Conservation (phyloP, 2,113 vertebrate genomes). For the Ondatra zibethicus region DNA sequence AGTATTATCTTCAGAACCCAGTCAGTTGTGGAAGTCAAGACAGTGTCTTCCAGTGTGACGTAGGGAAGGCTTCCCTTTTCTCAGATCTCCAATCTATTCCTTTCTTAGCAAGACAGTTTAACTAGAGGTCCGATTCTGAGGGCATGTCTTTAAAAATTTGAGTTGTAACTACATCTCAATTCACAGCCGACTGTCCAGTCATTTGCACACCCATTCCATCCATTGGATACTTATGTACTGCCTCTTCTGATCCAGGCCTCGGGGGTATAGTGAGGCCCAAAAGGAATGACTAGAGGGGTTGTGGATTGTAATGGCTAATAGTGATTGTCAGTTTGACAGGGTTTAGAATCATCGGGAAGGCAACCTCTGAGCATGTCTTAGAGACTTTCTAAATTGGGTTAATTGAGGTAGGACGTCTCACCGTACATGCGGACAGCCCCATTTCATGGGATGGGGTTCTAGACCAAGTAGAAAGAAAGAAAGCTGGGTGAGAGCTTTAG, state of each 20-base stretch:
- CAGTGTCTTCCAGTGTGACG: slow-evolving; percentile 72
- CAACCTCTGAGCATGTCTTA: background rate
- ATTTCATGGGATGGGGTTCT: background rate
- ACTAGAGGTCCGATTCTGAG: background rate
- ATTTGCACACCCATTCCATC: background rate
- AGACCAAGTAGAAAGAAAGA: background rate
- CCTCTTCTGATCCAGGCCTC: background rate
- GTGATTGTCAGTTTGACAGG: background rate
- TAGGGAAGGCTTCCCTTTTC: background rate
- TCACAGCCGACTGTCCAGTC: background rate
- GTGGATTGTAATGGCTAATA: too few relatives aligned
- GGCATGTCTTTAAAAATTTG: background rate
- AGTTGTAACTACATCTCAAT: background rate
- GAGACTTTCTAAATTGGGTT: background rate
- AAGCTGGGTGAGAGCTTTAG: rapidly evolving
- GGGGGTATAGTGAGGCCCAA: background rate
- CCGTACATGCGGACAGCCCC: background rate
- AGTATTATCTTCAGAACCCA: slow-evolving; percentile 93
- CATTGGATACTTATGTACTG: background rate
- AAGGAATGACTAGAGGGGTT: background rate
- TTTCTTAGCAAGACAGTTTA: background rate
- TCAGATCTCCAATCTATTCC: background rate
- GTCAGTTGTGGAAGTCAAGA: slow-evolving; percentile 95
- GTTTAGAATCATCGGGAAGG: background rate
- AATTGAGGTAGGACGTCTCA: too few relatives aligned